These are phyloP conservation scores for Tenthredo scrophulariae DNA, from an alignment of 2,888 invertebrate species.

Conservation along the genomic window DNA sequence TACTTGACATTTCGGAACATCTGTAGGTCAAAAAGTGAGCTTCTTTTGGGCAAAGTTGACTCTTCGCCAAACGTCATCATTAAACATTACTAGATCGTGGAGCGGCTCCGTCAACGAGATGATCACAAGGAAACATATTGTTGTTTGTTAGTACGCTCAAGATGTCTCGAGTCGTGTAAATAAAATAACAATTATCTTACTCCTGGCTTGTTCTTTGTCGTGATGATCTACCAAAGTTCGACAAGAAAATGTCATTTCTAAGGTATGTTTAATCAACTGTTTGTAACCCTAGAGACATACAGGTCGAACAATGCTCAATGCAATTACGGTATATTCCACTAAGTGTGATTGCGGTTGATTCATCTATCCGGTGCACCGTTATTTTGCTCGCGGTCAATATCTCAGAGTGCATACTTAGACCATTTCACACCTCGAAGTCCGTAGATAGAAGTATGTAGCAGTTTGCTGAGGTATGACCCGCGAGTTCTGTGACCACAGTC, in stretches of 20 bases:
- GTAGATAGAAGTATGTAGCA: not conserved
- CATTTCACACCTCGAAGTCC: not conserved
- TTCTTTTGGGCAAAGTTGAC: not conserved
- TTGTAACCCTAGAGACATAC: not conserved
- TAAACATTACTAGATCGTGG: not conserved
- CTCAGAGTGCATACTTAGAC: conserved; percentile 3
- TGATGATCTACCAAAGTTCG: not conserved
- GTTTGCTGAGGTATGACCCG: conserved; percentile 7
- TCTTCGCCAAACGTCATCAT: not conserved
- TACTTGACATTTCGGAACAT: not conserved
- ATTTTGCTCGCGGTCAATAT: conserved; percentile 23
- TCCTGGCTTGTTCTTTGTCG: not conserved
- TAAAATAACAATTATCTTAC: not conserved
- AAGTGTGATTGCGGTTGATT: conserved; percentile 5
- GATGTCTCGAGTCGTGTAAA: not conserved
- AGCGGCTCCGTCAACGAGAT: not conserved
- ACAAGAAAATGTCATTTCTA: not conserved
- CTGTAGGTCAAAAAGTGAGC: not conserved
- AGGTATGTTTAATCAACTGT: not conserved
- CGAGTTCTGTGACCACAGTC: conserved; percentile 11
- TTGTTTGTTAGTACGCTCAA: not conserved
- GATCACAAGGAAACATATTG: not conserved
- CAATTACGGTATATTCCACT: conserved; percentile 10
- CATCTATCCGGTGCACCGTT: not conserved
- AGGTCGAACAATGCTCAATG: not conserved